Evolutionary conservation across 2,888 invertebrate genomes (phyloP).

Genomic region (Eupithecia exiguata): DNA sequence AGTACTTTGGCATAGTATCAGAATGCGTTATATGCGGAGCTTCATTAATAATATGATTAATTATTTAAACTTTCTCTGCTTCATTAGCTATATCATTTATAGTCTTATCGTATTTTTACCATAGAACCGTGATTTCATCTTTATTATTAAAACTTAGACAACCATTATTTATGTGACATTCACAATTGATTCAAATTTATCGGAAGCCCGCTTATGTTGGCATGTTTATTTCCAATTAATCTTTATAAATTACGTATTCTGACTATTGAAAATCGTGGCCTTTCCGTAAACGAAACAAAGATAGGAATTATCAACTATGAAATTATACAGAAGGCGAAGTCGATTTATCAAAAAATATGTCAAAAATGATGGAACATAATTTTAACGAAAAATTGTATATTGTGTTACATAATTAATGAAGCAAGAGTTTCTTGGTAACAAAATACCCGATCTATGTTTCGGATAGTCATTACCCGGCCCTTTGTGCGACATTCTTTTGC

Average conservation of each 20-base stretch:
- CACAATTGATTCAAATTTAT: slow-evolving; percentile 28
- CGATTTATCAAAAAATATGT: slow-evolving; percentile 80
- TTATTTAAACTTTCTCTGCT: slow-evolving; percentile 16
- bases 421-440: slow-evolving; percentile 82
- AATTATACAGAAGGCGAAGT: slow-evolving; percentile 64
- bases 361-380: slow-evolving; percentile 76
- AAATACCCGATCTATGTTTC: slow-evolving; percentile 81
- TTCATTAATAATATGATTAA: slow-evolving; percentile 27
- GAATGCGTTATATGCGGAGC: slow-evolving; percentile 50
- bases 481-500: slow-evolving; percentile 84
- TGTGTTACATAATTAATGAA: slow-evolving; percentile 84
- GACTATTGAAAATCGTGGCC: slow-evolving; percentile 39
- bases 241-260: slow-evolving; percentile 39
- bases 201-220: slow-evolving; percentile 27
- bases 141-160: slow-evolving; percentile 39
- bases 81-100: background rate
- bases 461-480: slow-evolving; percentile 82
- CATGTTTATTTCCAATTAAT: slow-evolving; percentile 39
- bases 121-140: slow-evolving; percentile 29
- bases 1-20: slow-evolving; percentile 62
- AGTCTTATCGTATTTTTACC: background rate
- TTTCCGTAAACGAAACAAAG: slow-evolving; percentile 44
- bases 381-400: slow-evolving; percentile 79
- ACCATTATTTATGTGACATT: slow-evolving; percentile 32
- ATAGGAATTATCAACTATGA: slow-evolving; percentile 44